These are phyloP conservation scores for Machimus rusticus DNA, from an alignment of 2,888 invertebrate species.

Conservation along the genomic window DNA sequence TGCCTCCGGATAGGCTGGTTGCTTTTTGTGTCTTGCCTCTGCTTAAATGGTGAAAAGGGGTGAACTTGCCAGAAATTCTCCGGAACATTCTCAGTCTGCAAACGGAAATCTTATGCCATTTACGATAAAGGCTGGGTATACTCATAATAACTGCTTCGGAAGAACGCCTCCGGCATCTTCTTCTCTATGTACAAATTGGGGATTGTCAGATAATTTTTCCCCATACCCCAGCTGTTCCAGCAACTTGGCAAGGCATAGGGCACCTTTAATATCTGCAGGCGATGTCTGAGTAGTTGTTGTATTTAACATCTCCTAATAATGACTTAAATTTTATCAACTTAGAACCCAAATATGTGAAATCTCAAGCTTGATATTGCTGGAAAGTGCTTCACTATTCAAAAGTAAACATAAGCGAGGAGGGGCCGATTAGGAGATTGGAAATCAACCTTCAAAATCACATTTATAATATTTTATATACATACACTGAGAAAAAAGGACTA, in stretches of 20 bases:
- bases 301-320: neutral
- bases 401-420: neutral
- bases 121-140: neutral
- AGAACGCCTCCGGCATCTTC: neutral
- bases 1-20: neutral
- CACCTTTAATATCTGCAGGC: neutral
- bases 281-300: neutral
- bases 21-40: neutral
- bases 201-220: conserved; percentile 12
- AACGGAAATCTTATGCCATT: neutral
- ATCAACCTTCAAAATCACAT: too few relatives aligned
- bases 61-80: neutral
- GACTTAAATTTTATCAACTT: neutral
- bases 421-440: too few relatives aligned
- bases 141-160: conserved; percentile 28
- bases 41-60: neutral
- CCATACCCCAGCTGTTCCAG: neutral
- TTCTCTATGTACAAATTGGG: neutral
- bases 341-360: neutral
- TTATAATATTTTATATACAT: too few relatives aligned
- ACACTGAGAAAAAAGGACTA: too few relatives aligned
- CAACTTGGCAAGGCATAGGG: neutral
- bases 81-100: neutral
- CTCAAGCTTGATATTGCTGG: neutral
- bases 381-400: neutral